Evolutionary conservation across 2,113 vertebrate species (phyloP).

Genomic region (Callithrix jacchus): DNA sequence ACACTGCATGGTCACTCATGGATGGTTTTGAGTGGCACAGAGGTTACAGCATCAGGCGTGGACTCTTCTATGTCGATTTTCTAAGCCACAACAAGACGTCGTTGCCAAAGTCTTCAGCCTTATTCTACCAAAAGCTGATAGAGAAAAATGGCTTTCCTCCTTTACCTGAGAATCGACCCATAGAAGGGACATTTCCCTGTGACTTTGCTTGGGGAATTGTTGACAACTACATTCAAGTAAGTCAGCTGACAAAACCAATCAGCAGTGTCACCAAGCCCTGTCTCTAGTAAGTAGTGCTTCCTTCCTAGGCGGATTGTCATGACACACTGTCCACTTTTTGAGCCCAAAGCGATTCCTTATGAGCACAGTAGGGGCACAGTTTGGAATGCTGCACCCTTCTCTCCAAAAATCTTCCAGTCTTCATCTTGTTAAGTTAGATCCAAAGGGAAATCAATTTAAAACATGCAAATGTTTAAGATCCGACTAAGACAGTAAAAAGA

Average conservation of each 20-base stretch:
- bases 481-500: neutral
- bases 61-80: slow-evolving; percentile 96
- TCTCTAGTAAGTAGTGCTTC: slow-evolving; percentile 56
- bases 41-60: slow-evolving; percentile 92
- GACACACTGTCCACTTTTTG: neutral
- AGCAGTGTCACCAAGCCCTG: slow-evolving; percentile 44
- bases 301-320: slow-evolving; percentile 37
- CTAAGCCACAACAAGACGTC: slow-evolving; percentile 91
- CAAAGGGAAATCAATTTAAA: neutral
- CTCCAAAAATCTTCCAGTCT: slow-evolving; percentile 7
- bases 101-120: slow-evolving; percentile 94
- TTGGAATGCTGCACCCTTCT: neutral
- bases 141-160: slow-evolving; percentile 94
- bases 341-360: neutral
- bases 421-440: neutral
- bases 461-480: neutral
- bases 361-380: neutral
- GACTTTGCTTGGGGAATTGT: slow-evolving; percentile 95
- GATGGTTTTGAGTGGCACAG: slow-evolving; percentile 97
- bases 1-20: slow-evolving; percentile 96
- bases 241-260: slow-evolving; percentile 63
- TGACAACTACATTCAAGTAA: slow-evolving; percentile 94
- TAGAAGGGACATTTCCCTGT: slow-evolving; percentile 91
- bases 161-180: slow-evolving; percentile 90
- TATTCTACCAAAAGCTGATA: slow-evolving; percentile 95